Base-by-base conservation (phyloP, 1,140 invertebrate genomes). In the Neodiprion pinetum region DNA sequence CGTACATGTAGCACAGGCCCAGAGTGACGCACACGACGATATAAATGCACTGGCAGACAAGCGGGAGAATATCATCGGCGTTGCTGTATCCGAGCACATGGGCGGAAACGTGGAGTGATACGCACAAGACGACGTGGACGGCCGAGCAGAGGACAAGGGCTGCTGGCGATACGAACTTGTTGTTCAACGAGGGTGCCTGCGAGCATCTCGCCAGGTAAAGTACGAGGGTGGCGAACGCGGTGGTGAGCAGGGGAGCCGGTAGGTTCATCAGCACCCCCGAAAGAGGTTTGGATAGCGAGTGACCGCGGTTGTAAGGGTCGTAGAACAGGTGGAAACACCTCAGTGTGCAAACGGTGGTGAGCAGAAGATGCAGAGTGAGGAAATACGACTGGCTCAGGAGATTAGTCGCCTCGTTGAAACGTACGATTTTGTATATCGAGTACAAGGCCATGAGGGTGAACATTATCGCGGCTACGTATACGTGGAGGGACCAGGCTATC, bases 401-500 rank as follows among this genome's bases (percentile, higher is more conserved):
- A 87, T 95, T 94, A 5, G 94, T 94, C 71, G 93, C 92, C 80
- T 95, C 94, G 82, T 95, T 94, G 86, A 95, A 95, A 47, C 93
- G 91, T 12, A 95, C 91, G 53, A 96, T 92, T 83, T 95, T 95
- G 82, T 94, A 94, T 47, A 96, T 92, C 1, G 94, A 95, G 82
- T 94, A 96, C 1, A 95, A 89, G 0, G 94, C 94, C 78, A 97
- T 87, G 9, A 96, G 86, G 0, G 94, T 93, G 82, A 97, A 97
- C 78, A 96, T 90, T 12, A 93, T 92, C 0, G 95, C 96, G 0
- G 94, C 94, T 11, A 95, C 84, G 88, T 97, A 97, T 1, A 97
- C 93, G 81, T 97, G 96, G 12, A 97, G 90, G 77, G 96, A 95
- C 96, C 96, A 97, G 1, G 95, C 95, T 78, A 95, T 93, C 0